Percentiles rank a stretch among this genome's conserved stretches.
Conservation (phyloP, 2,888 invertebrate species). For the Tachina grossa region DNA sequence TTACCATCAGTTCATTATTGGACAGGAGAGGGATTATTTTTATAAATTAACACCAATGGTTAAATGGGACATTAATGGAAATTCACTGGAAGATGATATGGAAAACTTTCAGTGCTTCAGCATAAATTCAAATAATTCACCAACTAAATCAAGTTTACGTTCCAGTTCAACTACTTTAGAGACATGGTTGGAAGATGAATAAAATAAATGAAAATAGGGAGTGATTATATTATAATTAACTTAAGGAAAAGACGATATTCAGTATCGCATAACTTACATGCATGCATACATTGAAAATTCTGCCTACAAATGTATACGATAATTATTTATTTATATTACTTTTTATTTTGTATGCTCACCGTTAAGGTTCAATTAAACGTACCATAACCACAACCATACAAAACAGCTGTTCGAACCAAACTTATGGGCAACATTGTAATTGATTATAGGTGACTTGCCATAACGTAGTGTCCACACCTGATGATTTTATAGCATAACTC, state of each 20-base stretch:
- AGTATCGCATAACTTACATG: too few relatives aligned
- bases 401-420: too few relatives aligned
- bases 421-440: too few relatives aligned
- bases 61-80: constrained; percentile 81
- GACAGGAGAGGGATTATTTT: constrained; percentile 76
- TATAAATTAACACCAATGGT: constrained; percentile 76
- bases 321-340: too few relatives aligned
- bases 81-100: constrained; percentile 78
- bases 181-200: constrained; percentile 82
- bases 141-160: constrained; percentile 79
- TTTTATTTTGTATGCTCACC: too few relatives aligned
- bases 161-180: constrained; percentile 82
- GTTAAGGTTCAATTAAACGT: too few relatives aligned
- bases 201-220: not conserved
- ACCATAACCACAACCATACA: too few relatives aligned
- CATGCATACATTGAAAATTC: too few relatives aligned
- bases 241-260: not conserved
- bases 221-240: not conserved
- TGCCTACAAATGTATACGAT: too few relatives aligned
- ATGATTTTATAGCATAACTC: too few relatives aligned
- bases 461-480: too few relatives aligned
- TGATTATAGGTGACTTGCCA: too few relatives aligned
- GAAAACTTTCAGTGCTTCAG: constrained; percentile 72
- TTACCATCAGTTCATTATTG: constrained; percentile 79
- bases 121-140: constrained; percentile 77